phyloP scores from a whole-genome alignment of 2,797 vertebrate genomes.

The Acanthurus leucopareius region DNA sequence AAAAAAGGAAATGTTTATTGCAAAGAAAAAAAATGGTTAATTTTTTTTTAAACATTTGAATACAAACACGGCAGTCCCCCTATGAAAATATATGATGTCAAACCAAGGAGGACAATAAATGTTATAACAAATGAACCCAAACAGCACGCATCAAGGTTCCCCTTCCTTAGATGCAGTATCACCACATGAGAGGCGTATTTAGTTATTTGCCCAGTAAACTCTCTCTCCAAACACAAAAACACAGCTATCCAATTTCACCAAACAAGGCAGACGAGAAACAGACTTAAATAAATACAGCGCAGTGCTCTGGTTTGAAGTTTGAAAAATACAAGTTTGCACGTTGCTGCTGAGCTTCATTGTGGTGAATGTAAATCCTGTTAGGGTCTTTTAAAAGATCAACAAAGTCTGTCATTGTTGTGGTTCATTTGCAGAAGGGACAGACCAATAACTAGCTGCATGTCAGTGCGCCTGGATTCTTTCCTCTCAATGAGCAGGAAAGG shows the following conservation, averaged over 20 bases:
- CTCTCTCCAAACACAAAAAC: conserved; percentile 53
- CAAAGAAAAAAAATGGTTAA: conserved; percentile 13
- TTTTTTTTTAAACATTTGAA: conserved; percentile 31
- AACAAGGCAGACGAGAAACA: conserved; percentile 27
- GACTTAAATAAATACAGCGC: conserved; percentile 51
- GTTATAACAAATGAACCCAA: conserved; percentile 15
- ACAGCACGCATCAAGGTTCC: conserved; percentile 39
- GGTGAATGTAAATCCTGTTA: conserved; percentile 42
- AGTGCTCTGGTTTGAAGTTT: conserved; percentile 34
- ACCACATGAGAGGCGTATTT: conserved; percentile 34
- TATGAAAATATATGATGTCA: conserved; percentile 26
- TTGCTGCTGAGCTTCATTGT: conserved; percentile 14
- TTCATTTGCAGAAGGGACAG: conserved; percentile 27
- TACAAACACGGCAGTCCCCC: conserved; percentile 30
- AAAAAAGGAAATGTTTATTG: conserved; percentile 47
- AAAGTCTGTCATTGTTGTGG: conserved; percentile 41
- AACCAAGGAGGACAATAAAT: conserved; percentile 15
- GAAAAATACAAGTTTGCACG: conserved; percentile 39
- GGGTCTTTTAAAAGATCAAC: conserved; percentile 29
- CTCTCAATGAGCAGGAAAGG: conserved; percentile 33
- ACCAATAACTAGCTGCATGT: conserved; percentile 22
- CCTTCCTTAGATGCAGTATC: conserved; percentile 21
- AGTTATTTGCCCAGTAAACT: conserved; percentile 47
- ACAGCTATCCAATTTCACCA: conserved; percentile 38
- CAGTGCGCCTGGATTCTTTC: conserved; percentile 6